Evolutionary conservation across 2,113 vertebrate species (phyloP).

Genomic region (Peucedramus taeniatus): DNA sequence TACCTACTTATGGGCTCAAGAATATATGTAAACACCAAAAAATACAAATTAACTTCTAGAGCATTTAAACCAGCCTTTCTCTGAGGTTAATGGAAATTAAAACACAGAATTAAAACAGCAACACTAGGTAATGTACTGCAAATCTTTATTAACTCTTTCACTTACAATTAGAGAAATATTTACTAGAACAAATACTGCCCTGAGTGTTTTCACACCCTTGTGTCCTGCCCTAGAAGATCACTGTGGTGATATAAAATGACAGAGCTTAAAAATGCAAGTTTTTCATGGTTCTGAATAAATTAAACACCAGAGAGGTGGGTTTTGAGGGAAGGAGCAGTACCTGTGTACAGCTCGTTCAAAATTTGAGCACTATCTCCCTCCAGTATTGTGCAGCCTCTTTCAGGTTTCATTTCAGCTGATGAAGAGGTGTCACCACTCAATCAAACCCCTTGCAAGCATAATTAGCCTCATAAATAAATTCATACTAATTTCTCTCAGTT

Average conservation of each 20-base stretch:
- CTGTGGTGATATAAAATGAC: not conserved
- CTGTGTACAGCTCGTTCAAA: not conserved
- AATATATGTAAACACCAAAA: not conserved
- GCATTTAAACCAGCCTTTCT: not conserved
- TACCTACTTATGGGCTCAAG: rapidly evolving
- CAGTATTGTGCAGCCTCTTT: rapidly evolving
- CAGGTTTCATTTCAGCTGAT: too few species aligned
- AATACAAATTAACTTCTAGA: not conserved
- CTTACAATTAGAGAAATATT: not conserved
- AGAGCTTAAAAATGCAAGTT: not conserved
- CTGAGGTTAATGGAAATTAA: not conserved
- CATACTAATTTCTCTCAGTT: not conserved
- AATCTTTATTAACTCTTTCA: not conserved
- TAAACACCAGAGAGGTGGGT: not conserved
- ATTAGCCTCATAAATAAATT: not conserved
- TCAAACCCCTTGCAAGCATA: not conserved
- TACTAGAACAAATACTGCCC: not conserved
- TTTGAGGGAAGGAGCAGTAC: not conserved
- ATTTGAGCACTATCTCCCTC: not conserved
- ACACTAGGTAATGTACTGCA: not conserved
- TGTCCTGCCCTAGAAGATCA: not conserved
- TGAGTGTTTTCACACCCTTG: not conserved
- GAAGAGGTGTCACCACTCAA: not conserved
- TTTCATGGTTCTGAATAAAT: not conserved
- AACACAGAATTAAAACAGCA: not conserved